Evolutionary conservation across 2,113 vertebrate genomes (phyloP).

Genomic region (Oryzias celebensis): DNA sequence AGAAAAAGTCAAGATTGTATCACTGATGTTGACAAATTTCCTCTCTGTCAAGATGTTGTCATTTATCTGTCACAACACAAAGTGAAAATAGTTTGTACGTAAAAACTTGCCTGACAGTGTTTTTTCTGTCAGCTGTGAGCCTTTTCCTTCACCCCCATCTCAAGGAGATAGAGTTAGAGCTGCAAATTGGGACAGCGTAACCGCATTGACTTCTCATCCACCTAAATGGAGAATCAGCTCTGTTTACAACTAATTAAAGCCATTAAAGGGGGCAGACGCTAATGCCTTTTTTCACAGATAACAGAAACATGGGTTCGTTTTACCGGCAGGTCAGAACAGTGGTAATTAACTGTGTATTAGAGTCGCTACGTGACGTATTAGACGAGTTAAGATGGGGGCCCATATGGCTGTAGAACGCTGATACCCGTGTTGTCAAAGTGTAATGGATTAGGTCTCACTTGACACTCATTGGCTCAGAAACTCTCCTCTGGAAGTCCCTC

Average conservation of each 20-base stretch:
- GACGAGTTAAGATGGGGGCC: constrained; percentile 42
- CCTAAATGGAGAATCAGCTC: constrained; percentile 65
- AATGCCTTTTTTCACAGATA: constrained; percentile 66
- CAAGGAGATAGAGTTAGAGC: constrained; percentile 34
- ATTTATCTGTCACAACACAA: constrained; percentile 37
- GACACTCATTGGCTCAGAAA: constrained; percentile 17
- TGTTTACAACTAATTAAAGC: constrained; percentile 75
- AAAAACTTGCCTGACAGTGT: constrained; percentile 27
- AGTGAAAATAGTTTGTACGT: constrained; percentile 13
- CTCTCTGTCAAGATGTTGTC: constrained; percentile 38
- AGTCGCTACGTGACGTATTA: constrained; percentile 34
- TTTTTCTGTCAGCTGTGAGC: constrained; percentile 7
- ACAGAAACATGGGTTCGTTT: constrained; percentile 56
- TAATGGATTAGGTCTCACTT: constrained; percentile 23
- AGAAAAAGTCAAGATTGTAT: constrained; percentile 40
- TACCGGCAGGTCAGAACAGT: constrained; percentile 65
- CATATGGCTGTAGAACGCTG: constrained; percentile 6
- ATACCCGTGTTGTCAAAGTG: constrained; percentile 35
- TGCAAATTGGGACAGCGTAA: constrained; percentile 51
- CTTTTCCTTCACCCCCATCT: constrained; percentile 30
- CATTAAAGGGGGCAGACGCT: constrained; percentile 62
- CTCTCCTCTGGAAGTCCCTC: background rate
- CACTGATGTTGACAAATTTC: constrained; percentile 47
- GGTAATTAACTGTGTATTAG: constrained; percentile 71
- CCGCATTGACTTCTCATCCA: constrained; percentile 60